A percentile compares a stretch with the other conserved stretches of the same genome.
Conservation (phyloP, 1,140 invertebrate species). For the Drosophila kurseongensis region DNA sequence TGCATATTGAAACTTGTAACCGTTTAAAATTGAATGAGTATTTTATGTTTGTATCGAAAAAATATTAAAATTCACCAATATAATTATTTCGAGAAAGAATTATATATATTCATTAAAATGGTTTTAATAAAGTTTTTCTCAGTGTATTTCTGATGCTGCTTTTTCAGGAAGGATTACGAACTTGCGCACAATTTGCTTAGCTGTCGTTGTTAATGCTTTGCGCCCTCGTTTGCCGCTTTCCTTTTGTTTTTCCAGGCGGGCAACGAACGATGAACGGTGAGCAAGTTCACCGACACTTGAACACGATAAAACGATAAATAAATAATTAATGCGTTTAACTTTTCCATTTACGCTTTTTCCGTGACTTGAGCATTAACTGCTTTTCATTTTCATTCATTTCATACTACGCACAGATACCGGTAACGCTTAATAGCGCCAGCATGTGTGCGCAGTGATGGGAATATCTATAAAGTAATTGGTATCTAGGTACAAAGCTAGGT, state of each 20-base stretch:
- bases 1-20: too few relatives aligned
- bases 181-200: slow-evolving; percentile 75
- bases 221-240: slow-evolving; percentile 28
- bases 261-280: slow-evolving; percentile 38
- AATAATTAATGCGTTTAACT: slow-evolving; percentile 84
- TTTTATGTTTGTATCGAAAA: too few relatives aligned
- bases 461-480: neutral
- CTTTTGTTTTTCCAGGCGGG: slow-evolving; percentile 35
- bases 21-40: too few relatives aligned
- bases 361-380: slow-evolving; percentile 83
- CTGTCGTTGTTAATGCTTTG: slow-evolving; percentile 53
- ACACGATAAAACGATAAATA: slow-evolving; percentile 82
- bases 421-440: slow-evolving; percentile 31
- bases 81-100: too few relatives aligned
- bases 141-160: slow-evolving; percentile 26
- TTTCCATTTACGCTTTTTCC: slow-evolving; percentile 84
- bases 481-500: neutral
- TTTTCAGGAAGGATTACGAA: slow-evolving; percentile 62
- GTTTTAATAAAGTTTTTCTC: neutral
- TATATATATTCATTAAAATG: too few relatives aligned
- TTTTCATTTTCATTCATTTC: slow-evolving; percentile 81
- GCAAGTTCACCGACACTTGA: slow-evolving; percentile 80
- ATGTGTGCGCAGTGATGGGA: slow-evolving; percentile 12
- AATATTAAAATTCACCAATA: too few relatives aligned
- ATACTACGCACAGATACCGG: slow-evolving; percentile 47